Base-by-base conservation (phyloP, 2,113 vertebrate genomes). In the Sprattus sprattus region DNA sequence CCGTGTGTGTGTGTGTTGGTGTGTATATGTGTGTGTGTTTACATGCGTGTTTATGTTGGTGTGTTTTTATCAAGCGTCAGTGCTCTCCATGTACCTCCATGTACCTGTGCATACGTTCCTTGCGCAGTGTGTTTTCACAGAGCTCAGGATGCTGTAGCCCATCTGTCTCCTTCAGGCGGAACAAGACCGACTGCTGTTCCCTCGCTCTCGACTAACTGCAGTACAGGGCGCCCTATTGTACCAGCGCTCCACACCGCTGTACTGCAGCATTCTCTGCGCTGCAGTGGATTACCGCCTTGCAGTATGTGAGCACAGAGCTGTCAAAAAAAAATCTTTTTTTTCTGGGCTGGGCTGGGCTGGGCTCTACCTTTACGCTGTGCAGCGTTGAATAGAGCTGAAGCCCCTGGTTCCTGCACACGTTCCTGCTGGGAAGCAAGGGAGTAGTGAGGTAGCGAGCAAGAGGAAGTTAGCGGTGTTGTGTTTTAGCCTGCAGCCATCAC, bases 401-500 rank as follows among this genome's bases (percentile, higher is more conserved):
- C 67, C 67, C 67, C 15, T 0, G 67, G 32, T 75, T 75, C 67
- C 67, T 75, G 25, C 13, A 75, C 67, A 75, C 7, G 25, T 16
- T 25, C 67, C 67, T 25, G 3, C 67, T 13, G 67, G 25, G 64
- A 67, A 28, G 25, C n/a, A 11, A 75, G 67, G 67, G 67, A 75
- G 64, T 9, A 39, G 57, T 49, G 86, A 82, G 54, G 78, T 52
- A 16, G 45, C 9, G 25, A 82, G 82, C 47, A 45, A 44, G 80
- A 60, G 86, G 75, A 78, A 83, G 75, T 83, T 81, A 50, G 81
- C 64, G 75, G 16, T 54, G 85, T 83, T 86, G 64, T 83, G 18
- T 83, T 67, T 44, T 54, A 83, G 81, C 85, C 82, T 60, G 64
- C 82, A 86, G 67, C 82, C 82, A 86, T 86, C 64, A 86, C 52